Conservation (phyloP, 1,140 invertebrate species). For the Penaeus japonicus region DNA sequence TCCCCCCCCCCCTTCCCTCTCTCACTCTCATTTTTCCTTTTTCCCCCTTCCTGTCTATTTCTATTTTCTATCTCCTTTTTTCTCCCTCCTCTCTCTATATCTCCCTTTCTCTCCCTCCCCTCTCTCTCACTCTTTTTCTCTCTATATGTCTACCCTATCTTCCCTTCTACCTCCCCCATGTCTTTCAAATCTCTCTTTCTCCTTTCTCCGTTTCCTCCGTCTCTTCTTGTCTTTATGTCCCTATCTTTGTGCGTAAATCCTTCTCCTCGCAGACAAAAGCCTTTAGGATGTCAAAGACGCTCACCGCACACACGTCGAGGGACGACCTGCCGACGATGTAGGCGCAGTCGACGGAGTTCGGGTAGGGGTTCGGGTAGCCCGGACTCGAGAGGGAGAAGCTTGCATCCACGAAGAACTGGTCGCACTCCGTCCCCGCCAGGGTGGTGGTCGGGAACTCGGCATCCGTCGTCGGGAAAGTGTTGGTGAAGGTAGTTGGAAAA, state of each 20-base stretch:
- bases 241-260: background rate
- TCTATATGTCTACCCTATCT: too few relatives aligned
- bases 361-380: slow-evolving; percentile 13
- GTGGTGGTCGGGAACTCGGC: background rate
- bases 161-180: too few relatives aligned
- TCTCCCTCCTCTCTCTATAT: too few relatives aligned
- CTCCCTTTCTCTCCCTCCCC: too few relatives aligned
- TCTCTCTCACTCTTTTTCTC: too few relatives aligned
- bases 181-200: too few relatives aligned
- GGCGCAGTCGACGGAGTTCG: background rate
- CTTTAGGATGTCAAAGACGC: background rate
- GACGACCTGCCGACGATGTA: background rate
- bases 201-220: too few relatives aligned
- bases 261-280: background rate
- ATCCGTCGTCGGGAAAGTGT: background rate
- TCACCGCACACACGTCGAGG: slow-evolving; percentile 9
- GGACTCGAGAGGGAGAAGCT: slow-evolving; percentile 27
- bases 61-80: too few relatives aligned
- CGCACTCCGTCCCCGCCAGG: background rate
- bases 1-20: too few relatives aligned
- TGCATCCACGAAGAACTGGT: background rate
- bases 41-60: too few relatives aligned
- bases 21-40: too few relatives aligned
- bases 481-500: background rate
- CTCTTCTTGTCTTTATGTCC: too few relatives aligned